Base-by-base conservation (phyloP, 1,140 invertebrate genomes). In the Eufriesea mexicana region DNA sequence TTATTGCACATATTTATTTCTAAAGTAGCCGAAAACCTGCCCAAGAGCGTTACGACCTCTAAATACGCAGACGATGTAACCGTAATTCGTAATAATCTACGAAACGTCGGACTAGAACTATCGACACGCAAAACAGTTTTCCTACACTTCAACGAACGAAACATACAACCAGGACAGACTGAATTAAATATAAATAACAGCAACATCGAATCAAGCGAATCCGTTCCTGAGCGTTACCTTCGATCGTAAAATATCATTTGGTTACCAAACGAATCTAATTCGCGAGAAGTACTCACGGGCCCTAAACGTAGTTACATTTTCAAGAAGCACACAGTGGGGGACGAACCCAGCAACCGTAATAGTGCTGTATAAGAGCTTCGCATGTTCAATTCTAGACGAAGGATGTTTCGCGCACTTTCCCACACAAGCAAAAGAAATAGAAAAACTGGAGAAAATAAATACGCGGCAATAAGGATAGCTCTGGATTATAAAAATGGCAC, bases 31-130 rank as follows among this genome's bases (percentile, higher is more conserved):
- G 59, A 57, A 25, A 49, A 75, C 18, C 16, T 86, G 20, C 25
- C 25, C 5, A 59, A 51, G 9, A 14, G 28, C n/a, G n/a, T 83
- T 14, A 66, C 20, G 64, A 64, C 79, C 10, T 72, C 76, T 55
- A 49, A 71, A 51, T 86, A 79, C 57, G 85, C 85, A 25, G 81
- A 83, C 28, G 72, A 86, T 25, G 76, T 83, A 20, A 76, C 85
- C 9, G 47, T 80, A 4, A 72, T 72, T 35, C 7, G 35, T 4
- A 16, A 42, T 7, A 51, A 72, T n/a, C 20, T 72, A 6, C 6
- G 12, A 6, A 35, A 54, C 12, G 6, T 42, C 5, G 51, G 70
- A 8, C 8, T 72, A 10, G 23, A 25, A 25, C 16, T 72, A 14
- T n/a, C 25, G 9, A 25, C 73, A 6, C 25, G 20, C 14, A 64